Base-by-base conservation (phyloP, 2,797 vertebrate genomes). In the Gephyroberyx darwinii region DNA sequence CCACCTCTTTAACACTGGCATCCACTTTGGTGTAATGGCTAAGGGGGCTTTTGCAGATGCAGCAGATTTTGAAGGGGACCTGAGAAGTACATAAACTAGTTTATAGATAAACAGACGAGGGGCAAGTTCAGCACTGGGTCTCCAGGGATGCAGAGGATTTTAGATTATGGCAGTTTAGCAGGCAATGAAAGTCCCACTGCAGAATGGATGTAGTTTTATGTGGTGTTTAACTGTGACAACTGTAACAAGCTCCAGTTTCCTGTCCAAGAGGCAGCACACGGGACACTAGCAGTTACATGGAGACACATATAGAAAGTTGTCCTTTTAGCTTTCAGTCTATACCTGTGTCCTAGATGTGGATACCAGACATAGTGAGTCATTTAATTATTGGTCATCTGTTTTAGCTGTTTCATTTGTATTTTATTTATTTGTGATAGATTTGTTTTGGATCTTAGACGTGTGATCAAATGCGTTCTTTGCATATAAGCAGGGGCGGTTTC, bases 21-120 rank as follows among this genome's bases (percentile, higher is more conserved):
- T 73, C 66, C 60, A 75, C 71, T 76, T 66, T 74, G 64, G 70
- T 81, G 68, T 78, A 75, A 68, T 80, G 72, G 54, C 68, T 78
- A 35, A 56, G 51, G 45, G 10, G 17, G 30, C 61, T 82, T 26
- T 73, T 86, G 84, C 81, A 69, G 78, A 82, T 52, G 30, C 74
- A 83, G 86, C 84, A 86, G 16, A 72, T 85, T 86, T 80, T 70
- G 43, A 62, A 78, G 69, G 54, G 76, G 68, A 76, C 58, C 62
- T 47, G 37, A 65, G 61, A 66, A 76, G 22, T 64, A 71, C 72
- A 73, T 75, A 55, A 84, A 78, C 14, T 31, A 62, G 51, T 52
- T 78, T 59, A 20, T 45, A 72, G 64, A 73, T 54, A 69, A 61
- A 35, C 39, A 54, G 45, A 65, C 22, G 61, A 65, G 59, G 33